Percentiles rank a stretch among this genome's conserved stretches.
phyloP scores from a whole-genome alignment of 2,797 vertebrate genomes.

The Anabas testudineus region DNA sequence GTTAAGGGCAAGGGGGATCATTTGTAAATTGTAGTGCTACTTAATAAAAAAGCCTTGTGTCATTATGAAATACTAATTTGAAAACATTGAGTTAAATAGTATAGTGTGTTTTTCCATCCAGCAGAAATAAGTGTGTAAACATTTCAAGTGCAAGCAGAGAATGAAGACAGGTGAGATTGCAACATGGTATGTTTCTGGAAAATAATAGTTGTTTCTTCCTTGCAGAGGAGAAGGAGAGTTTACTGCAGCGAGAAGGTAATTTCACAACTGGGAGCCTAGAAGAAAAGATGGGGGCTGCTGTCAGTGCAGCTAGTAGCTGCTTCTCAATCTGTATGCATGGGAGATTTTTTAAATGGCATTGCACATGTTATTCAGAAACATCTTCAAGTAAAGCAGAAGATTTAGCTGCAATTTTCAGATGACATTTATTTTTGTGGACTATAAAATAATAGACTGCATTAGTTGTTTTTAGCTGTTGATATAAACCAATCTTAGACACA shows the following conservation, averaged over 20 bases:
- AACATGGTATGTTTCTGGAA: not conserved
- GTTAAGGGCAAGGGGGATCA: too few species aligned
- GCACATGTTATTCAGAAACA: not conserved
- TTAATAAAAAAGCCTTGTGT: too few species aligned
- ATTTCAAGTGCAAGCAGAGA: too few species aligned
- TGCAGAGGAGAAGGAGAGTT: too few species aligned
- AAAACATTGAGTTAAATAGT: too few species aligned
- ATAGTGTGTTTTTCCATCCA: not conserved
- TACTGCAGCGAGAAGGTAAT: too few species aligned
- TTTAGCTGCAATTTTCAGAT: slow-evolving; percentile 68
- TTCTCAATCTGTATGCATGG: not conserved
- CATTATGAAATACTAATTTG: too few species aligned
- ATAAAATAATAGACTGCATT: slow-evolving; percentile 64
- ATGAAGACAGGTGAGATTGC: not conserved
- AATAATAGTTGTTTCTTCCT: not conserved
- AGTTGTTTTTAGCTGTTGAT: slow-evolving; percentile 68
- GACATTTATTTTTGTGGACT: slow-evolving; percentile 82
- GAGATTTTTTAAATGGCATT: not conserved
- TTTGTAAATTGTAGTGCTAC: too few species aligned
- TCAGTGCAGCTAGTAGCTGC: not conserved
- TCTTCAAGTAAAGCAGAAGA: slow-evolving; percentile 37
- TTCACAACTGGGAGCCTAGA: not conserved
- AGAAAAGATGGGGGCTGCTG: slow-evolving; percentile 2
- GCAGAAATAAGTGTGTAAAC: too few species aligned
- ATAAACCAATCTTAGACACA: slow-evolving; percentile 51